Evolutionary conservation across 2,888 invertebrate genomes (phyloP).

Genomic region (Aphidoletes aphidimyza): DNA sequence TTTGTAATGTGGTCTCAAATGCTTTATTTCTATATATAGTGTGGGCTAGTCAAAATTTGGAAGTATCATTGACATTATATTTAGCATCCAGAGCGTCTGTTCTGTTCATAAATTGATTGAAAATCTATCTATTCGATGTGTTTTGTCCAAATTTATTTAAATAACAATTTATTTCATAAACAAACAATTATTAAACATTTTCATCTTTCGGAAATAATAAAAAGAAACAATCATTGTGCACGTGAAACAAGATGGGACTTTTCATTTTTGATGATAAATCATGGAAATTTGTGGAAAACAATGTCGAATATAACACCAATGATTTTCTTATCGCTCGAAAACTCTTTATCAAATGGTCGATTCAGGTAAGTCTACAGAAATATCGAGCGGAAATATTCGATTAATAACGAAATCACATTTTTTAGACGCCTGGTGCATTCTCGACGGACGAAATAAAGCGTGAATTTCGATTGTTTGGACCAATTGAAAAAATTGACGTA

Average conservation of each 20-base stretch:
- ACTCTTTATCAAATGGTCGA: not conserved
- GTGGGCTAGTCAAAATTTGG: too few relatives aligned
- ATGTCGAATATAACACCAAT: not conserved
- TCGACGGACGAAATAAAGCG: not conserved
- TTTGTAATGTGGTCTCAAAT: too few relatives aligned
- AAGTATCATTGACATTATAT: too few relatives aligned
- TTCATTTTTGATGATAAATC: not conserved
- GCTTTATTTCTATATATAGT: too few relatives aligned
- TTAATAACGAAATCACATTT: too few relatives aligned
- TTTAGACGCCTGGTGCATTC: not conserved
- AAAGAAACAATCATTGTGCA: not conserved
- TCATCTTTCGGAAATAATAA: not conserved
- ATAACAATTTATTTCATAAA: too few relatives aligned
- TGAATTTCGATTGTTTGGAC: not conserved
- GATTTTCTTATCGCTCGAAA: not conserved
- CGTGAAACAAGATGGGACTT: not conserved
- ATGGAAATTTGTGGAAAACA: not conserved
- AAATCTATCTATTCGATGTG: too few relatives aligned
- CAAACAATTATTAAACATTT: too few relatives aligned
- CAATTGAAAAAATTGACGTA: not conserved
- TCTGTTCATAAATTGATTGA: too few relatives aligned
- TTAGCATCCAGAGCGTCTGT: too few relatives aligned
- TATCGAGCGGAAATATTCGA: too few relatives aligned
- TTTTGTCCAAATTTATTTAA: too few relatives aligned
- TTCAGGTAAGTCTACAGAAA: not conserved